Conservation (phyloP, 2,797 vertebrate species). For the Gymnoscopelus braueri region DNA sequence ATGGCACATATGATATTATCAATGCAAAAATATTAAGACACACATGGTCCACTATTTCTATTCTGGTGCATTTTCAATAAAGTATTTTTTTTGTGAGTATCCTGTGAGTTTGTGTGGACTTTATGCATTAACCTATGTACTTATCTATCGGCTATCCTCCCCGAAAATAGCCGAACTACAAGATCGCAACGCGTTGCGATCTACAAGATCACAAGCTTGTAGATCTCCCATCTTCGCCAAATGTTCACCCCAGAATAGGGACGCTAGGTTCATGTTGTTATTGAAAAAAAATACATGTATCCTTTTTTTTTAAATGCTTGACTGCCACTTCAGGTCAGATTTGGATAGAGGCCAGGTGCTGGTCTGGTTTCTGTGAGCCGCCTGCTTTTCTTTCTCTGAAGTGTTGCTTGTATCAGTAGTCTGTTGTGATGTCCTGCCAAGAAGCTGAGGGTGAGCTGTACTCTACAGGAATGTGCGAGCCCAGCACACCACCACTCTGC, state of each 20-base stretch:
- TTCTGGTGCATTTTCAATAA: conserved; percentile 67
- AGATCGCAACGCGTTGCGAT: too few species aligned
- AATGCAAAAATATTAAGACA: neutral
- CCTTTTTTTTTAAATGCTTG: conserved; percentile 37
- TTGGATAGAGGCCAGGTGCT: conserved; percentile 38
- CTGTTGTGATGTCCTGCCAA: conserved; percentile 64
- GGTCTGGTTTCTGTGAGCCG: conserved; percentile 27
- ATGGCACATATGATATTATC: conserved; percentile 2
- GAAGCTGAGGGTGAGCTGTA: conserved; percentile 41
- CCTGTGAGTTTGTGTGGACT: conserved; percentile 34
- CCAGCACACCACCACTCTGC: conserved; percentile 34
- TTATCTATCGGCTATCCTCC: too few species aligned
- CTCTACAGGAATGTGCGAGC: conserved; percentile 54
- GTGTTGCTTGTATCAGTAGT: conserved; percentile 57
- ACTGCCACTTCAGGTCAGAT: conserved; percentile 40
- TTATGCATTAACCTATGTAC: neutral
- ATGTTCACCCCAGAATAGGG: too few species aligned
- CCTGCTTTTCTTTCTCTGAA: conserved; percentile 51
- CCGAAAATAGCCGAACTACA: too few species aligned
- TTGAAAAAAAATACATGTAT: too few species aligned
- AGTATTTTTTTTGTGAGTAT: conserved; percentile 67
- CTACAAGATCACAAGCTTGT: neutral
- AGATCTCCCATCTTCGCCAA: too few species aligned
- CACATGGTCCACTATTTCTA: conserved; percentile 39
- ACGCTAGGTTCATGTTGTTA: too few species aligned